Percentiles rank a stretch among this genome's conserved stretches.
Evolutionary conservation across 2,113 vertebrate genomes (phyloP).

Genomic region (Camelus bactrianus): DNA sequence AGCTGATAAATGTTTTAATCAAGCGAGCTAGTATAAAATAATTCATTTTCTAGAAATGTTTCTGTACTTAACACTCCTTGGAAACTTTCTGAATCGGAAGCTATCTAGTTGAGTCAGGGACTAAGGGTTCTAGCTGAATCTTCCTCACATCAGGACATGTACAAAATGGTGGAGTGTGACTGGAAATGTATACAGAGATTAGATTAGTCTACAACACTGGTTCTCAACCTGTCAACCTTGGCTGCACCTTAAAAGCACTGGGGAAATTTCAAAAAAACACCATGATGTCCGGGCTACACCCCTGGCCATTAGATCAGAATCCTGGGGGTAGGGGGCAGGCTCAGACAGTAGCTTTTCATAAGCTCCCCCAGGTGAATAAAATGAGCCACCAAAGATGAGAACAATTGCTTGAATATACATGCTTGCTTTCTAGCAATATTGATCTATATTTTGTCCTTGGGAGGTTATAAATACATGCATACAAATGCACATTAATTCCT

Average conservation of each 20-base stretch:
- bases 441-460: conserved; percentile 25
- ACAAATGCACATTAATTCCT: not conserved
- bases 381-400: not conserved
- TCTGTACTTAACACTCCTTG: not conserved
- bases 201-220: not conserved
- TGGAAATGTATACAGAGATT: not conserved
- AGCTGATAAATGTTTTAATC: not conserved
- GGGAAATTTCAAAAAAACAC: not conserved
- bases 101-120: not conserved
- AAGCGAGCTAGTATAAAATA: not conserved
- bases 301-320: not conserved
- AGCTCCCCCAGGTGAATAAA: not conserved
- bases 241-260: not conserved
- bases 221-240: not conserved
- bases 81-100: conserved; percentile 27
- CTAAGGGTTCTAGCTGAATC: not conserved
- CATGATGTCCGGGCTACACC: not conserved
- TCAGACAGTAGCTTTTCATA: not conserved
- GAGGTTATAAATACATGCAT: not conserved
- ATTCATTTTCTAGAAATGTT: conserved; percentile 24
- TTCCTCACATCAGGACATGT: not conserved
- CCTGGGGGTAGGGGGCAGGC: not conserved
- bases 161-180: not conserved
- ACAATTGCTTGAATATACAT: not conserved
- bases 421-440: not conserved